Conservation (phyloP, 1,140 invertebrate species). For the Aphelinus certus region DNA sequence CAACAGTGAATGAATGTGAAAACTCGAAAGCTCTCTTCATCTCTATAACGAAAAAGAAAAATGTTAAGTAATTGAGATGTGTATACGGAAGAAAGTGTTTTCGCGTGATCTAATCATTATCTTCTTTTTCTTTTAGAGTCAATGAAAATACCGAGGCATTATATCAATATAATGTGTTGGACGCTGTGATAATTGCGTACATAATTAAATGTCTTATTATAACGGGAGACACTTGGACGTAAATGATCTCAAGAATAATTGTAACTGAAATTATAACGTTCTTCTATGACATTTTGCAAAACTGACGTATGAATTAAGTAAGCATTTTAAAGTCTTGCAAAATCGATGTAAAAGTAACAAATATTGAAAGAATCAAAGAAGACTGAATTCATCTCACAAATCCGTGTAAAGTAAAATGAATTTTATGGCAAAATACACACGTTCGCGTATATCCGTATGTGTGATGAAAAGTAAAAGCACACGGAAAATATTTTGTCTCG, state of each 20-base stretch:
- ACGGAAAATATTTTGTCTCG: too few species aligned
- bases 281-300: slow-evolving; percentile 44
- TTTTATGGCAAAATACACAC: slow-evolving; percentile 19
- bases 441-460: slow-evolving; percentile 7
- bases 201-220: slow-evolving; percentile 44
- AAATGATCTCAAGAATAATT: slow-evolving; percentile 51
- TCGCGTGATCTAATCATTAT: slow-evolving; percentile 25
- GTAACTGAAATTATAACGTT: slow-evolving; percentile 58
- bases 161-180: slow-evolving; percentile 50
- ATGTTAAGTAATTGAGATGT: too few species aligned
- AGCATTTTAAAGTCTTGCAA: slow-evolving; percentile 21
- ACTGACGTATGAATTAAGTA: slow-evolving; percentile 18
- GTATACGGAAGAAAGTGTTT: slow-evolving; percentile 8
- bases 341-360: slow-evolving; percentile 21
- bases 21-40: too few species aligned
- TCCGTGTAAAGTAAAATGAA: slow-evolving; percentile 51
- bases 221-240: slow-evolving; percentile 13
- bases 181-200: slow-evolving; percentile 65
- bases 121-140: slow-evolving; percentile 42
- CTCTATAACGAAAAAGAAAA: too few species aligned
- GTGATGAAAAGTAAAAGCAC: background rate
- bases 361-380: slow-evolving; percentile 46
- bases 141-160: slow-evolving; percentile 12
- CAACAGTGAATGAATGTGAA: too few species aligned
- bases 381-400: slow-evolving; percentile 65